Evolutionary conservation across 2,113 vertebrate species (phyloP).

Genomic region (Gadus chalcogrammus): DNA sequence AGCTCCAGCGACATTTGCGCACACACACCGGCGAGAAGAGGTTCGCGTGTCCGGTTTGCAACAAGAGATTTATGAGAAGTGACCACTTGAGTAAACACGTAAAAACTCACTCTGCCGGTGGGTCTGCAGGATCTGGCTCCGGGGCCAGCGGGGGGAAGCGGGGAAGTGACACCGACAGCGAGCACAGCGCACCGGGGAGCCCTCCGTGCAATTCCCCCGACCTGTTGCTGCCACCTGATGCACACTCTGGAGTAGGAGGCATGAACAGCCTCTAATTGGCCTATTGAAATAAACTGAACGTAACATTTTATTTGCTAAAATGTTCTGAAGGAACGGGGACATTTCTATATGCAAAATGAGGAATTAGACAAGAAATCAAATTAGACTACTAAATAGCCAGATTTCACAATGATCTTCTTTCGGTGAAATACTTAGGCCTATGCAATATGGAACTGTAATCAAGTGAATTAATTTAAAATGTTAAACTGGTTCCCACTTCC

Average conservation of each 20-base stretch:
- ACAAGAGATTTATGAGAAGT: conserved; percentile 95
- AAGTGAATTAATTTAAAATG: conserved; percentile 33
- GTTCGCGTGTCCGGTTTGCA: conserved; percentile 91
- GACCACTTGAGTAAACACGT: conserved; percentile 94
- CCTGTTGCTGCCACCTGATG: conserved; percentile 84
- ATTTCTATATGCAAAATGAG: conserved; percentile 35
- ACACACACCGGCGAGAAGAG: conserved; percentile 93
- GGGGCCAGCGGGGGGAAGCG: conserved; percentile 86
- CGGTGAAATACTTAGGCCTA: conserved; percentile 26
- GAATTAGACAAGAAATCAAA: conserved; percentile 2
- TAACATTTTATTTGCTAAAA: conserved; percentile 25
- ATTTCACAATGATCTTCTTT: conserved; percentile 36
- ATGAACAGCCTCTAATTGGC: conserved; percentile 80
- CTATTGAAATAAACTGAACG: conserved; percentile 50
- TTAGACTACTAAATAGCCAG: conserved; percentile 44
- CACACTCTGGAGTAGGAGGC: conserved; percentile 63
- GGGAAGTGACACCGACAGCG: conserved; percentile 96
- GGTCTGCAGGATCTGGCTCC: conserved; percentile 75
- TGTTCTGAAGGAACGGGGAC: conserved; percentile 42
- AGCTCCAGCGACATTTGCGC: conserved; percentile 92
- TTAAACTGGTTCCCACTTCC: conserved; percentile 17
- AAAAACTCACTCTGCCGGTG: conserved; percentile 86
- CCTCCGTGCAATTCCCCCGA: conserved; percentile 92
- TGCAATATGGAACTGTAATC: conserved; percentile 44
- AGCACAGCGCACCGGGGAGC: conserved; percentile 90